phyloP scores from a whole-genome alignment of 2,797 vertebrate species.

The Tadarida brasiliensis region DNA sequence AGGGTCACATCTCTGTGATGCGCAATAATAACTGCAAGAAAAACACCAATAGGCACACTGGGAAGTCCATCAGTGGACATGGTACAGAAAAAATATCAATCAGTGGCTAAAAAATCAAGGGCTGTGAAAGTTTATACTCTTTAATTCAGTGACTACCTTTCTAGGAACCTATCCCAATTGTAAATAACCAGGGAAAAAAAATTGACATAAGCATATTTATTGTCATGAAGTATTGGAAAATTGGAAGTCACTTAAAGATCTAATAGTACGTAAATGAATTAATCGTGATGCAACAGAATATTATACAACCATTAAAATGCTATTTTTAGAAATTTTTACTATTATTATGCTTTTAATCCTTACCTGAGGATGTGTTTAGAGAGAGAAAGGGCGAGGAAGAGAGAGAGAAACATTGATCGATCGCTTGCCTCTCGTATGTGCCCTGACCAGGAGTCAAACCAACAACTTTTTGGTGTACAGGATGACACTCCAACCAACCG shows the following conservation, averaged over 20 bases:
- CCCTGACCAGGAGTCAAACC: too few relatives aligned
- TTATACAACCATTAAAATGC: background rate
- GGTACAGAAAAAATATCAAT: background rate
- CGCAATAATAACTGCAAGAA: background rate
- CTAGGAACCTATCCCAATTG: constrained; percentile 10
- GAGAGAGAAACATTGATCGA: too few relatives aligned
- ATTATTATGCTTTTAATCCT: too few relatives aligned
- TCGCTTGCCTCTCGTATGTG: too few relatives aligned
- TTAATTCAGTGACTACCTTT: background rate
- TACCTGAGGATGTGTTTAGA: too few relatives aligned
- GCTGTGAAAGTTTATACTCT: background rate
- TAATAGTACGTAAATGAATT: background rate
- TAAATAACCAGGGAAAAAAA: constrained; percentile 42
- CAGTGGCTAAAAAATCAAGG: background rate
- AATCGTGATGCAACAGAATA: background rate
- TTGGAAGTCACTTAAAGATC: background rate
- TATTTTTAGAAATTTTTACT: constrained; percentile 29
- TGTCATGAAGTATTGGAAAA: background rate
- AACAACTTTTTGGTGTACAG: too few relatives aligned
- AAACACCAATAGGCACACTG: background rate
- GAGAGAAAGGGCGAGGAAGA: too few relatives aligned
- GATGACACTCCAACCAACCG: too few relatives aligned
- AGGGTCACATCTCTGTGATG: background rate
- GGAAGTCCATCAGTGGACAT: background rate
- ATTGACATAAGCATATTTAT: background rate